These are phyloP conservation scores for Chaetops frenatus DNA, from an alignment of 2,113 vertebrate species.

Conservation along the genomic window DNA sequence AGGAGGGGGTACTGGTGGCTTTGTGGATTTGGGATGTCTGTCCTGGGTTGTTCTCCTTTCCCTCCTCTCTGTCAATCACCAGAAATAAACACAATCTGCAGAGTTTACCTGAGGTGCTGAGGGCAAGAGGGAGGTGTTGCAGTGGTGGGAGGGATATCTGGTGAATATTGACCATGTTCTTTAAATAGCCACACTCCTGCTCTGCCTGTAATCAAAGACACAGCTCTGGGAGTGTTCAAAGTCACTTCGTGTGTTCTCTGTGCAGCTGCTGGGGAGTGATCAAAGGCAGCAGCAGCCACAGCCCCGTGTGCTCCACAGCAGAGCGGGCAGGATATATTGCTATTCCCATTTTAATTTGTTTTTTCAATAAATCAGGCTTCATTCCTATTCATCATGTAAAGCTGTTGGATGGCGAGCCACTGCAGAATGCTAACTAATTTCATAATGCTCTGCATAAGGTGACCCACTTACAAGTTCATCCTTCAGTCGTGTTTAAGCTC, in stretches of 20 bases:
- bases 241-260: not conserved
- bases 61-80: not conserved
- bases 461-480: constrained; percentile 66
- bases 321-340: not conserved
- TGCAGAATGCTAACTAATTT: constrained; percentile 64
- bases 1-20: not conserved
- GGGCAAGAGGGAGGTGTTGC: not conserved
- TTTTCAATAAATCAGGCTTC: constrained; percentile 54
- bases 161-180: not conserved
- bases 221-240: not conserved
- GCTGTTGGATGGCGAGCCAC: constrained; percentile 43
- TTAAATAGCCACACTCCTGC: not conserved
- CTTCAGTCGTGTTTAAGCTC: constrained; percentile 49
- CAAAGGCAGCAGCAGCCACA: constrained; percentile 1
- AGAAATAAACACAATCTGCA: not conserved
- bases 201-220: not conserved
- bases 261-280: constrained; percentile 2
- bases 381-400: constrained; percentile 45
- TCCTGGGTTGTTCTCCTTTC: not conserved
- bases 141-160: not conserved
- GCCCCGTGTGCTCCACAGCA: not conserved
- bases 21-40: rapidly evolving
- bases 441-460: constrained; percentile 64
- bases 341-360: constrained; percentile 31
- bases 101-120: not conserved